Evolutionary conservation across 1,140 invertebrate genomes (phyloP), one percentile per base, ranked within the genome.

Genomic region (Scaptomyza pallida): DNA sequence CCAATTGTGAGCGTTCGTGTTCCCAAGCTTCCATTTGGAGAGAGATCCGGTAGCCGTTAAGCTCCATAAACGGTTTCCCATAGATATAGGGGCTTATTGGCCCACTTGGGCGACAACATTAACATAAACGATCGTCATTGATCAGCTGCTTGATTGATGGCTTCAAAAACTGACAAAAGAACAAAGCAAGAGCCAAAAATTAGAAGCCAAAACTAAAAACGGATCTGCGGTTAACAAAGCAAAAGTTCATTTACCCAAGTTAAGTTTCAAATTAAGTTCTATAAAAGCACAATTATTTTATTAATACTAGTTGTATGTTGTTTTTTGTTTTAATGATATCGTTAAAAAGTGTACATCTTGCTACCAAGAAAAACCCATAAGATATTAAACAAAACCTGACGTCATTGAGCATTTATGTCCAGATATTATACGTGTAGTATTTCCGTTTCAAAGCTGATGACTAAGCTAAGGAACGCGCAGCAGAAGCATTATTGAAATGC

Each of bases 1-100:
- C 37, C 52, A 55, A 55, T 55, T 55, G 30, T 37, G 9, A 23
- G 37, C 6, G 33, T 3, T 37, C 26, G 26, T 62, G 54, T 52
- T 47, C 65, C 19, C 19, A n/a, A 41, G 65, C 50, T 47, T 52
- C 13, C 5, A 33, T 51, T 48, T n/a, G 16, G 35, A 41, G 41
- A 41, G 41, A 70, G 67, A 70, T 70, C 67, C 67, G 67, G 67
- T 70, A 70, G 67, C 65, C 48, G 50, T 55, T 69, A 62, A 69
- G 30, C 43, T 30, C 59, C 45, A 67, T 67, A 67, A 67, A 43
- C 54, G 23, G 37, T 17, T 59, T 51, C 47, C 45, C 45, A 67
- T 48, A 67, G 17, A 16, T 47, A 62, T 41, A 62, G 23, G 59
- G 26, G 65, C 60, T 69, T 70, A 70, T 64, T 70, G 67, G 67